Evolutionary conservation across 1,140 invertebrate genomes (phyloP), one percentile per base, ranked within the genome.

Genomic region (Neomicropteryx cornuta): DNA sequence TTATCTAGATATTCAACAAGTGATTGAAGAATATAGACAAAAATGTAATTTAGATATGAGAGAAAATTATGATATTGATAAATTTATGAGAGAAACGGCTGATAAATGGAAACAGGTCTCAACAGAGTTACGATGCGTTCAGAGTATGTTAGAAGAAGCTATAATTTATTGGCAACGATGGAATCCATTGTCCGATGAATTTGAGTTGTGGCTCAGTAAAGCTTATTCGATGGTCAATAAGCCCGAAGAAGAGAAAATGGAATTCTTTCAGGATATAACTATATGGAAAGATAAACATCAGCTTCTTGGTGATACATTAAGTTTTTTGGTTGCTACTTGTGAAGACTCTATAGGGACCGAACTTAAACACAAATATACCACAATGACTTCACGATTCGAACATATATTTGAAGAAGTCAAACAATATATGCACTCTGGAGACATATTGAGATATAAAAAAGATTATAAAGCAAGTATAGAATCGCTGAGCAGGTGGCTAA

Each of bases 31-130:
- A 50, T 95, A 91, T 53, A 93, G 91, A 66, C 76, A 77, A 47
- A 84, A 90, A 29, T 84, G 83, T 45, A 77, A 83, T 62, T 74
- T 88, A 33, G 78, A 83, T 71, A 72, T 76, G 49, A 75, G 80
- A 47, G 88, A 94, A 63, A 71, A 73, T 31, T 60, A 73, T 20
- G 76, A 80, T 36, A 81, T 92, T 39, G 87, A 90, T 53, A 72
- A 77, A 38, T 94, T 94, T 53, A 77, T 95, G 64, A 73, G 77
- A 43, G 87, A 95, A 28, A 84, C 83, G 13, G 80, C 79, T 18
- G 86, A 88, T 36, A 77, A 84, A 33, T 96, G 92, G 91, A 87
- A 87, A 55, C 79, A 78, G 48, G 77, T 94, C 2, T 87, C 89
- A 2, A 87, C 86, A 61, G 88, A 94, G 51, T 71, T 97, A 2